These are phyloP conservation scores for Micropterix aruncella DNA, from an alignment of 2,888 invertebrate species.

Conservation along the genomic window DNA sequence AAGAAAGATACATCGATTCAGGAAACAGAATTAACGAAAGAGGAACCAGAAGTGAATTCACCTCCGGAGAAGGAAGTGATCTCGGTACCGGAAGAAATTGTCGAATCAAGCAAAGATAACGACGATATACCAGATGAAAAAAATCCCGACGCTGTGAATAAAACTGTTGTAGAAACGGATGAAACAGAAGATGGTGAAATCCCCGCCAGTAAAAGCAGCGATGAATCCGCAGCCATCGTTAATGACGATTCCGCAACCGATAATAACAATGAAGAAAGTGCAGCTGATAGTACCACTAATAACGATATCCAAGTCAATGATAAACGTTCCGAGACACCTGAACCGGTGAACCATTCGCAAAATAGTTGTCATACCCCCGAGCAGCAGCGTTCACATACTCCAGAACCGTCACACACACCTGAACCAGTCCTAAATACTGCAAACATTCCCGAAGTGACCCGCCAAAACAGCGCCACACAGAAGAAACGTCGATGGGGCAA, in stretches of 20 bases:
- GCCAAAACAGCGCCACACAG: background rate
- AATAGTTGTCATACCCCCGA: background rate
- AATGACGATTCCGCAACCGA: background rate
- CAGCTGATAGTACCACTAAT: background rate
- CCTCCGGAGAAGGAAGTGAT: background rate
- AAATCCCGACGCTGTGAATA: background rate
- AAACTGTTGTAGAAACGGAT: background rate
- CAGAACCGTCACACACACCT: background rate
- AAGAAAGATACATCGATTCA: background rate
- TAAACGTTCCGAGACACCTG: too few relatives aligned
- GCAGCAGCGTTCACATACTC: background rate
- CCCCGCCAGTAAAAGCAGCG: background rate
- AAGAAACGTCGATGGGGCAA: conserved; percentile 33
- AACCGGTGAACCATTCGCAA: conserved; percentile 1
- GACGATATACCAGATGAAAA: background rate
- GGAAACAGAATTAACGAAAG: background rate
- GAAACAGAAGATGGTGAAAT: background rate
- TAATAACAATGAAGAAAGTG: background rate
- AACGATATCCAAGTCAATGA: background rate
- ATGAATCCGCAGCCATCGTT: background rate
- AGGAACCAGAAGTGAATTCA: background rate
- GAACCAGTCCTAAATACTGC: background rate
- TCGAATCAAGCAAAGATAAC: background rate
- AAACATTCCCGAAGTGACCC: background rate
- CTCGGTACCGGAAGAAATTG: background rate